Base-by-base conservation (phyloP, 1,140 invertebrate genomes). In the Drosophila lini region DNA sequence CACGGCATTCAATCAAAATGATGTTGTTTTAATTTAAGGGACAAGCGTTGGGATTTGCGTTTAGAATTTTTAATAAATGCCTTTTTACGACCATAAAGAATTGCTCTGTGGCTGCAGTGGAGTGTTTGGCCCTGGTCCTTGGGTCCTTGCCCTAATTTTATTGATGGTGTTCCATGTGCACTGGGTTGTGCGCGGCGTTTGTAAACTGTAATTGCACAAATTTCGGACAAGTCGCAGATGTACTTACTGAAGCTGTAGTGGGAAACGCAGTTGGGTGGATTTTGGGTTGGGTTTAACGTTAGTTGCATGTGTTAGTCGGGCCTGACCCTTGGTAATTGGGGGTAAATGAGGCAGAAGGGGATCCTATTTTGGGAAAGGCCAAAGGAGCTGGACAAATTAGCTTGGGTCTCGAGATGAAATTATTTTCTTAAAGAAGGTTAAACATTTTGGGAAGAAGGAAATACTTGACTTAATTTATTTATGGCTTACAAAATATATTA, bases 31-130 rank as follows among this genome's bases (percentile, higher is more conserved):
- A 89, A 89, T 89, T 89, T 78, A 71, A 45, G 67, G 79, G 76
- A 67, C 62, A 67, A 64, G 73, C 59, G 58, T 38, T 16, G 59
- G 78, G 78, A 89, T 83, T 89, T 89, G 80, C 80, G 84, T 89
- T 71, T 67, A 89, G 84, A 89, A 83, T 89, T 84, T 89, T 80
- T 89, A 89, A 89, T 89, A 89, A 89, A 89, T 89, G 85, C 48
- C 69, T 78, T 83, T 80, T 82, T 89, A 83, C 73, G 59, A 67
- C 76, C 78, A 74, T 70, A 67, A 74, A 80, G 73, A 84, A 84
- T 83, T 47, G 57, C 55, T 40, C 31, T 77, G 71, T 9, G 52
- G 63, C 57, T 77, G 55, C 38, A 52, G 25, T 55, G 28, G 28
- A 65, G 44, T 22, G 36, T 52, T 53, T 60, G 58, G 34, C 19